These are phyloP conservation scores for Drosophila falleni DNA, from an alignment of 2,888 invertebrate genomes.

Conservation along the genomic window DNA sequence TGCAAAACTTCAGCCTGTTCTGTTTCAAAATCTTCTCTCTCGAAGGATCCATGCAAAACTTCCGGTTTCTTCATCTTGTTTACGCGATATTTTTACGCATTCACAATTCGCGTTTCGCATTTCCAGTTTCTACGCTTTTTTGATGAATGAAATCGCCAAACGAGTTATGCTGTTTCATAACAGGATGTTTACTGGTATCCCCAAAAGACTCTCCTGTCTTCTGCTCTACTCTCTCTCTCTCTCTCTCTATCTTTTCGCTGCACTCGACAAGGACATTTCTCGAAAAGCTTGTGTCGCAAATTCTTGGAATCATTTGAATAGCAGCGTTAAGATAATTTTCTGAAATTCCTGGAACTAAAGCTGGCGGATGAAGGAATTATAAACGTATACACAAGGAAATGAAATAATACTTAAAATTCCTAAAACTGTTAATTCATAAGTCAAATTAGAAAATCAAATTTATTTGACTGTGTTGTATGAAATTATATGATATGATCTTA, in stretches of 20 bases:
- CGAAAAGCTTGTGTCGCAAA: conserved; percentile 27
- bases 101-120: conserved; percentile 28
- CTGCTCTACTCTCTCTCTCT: conserved; percentile 12
- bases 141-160: conserved; percentile 56
- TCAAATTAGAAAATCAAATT: not conserved
- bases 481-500: not conserved
- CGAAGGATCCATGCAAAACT: conserved; percentile 40
- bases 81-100: conserved; percentile 75
- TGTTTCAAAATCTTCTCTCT: conserved; percentile 21
- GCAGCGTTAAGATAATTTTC: conserved; percentile 20
- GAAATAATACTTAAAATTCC: not conserved
- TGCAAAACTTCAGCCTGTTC: conserved; percentile 27
- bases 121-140: conserved; percentile 8
- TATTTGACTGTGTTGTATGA: not conserved
- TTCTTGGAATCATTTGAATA: conserved; percentile 66
- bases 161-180: conserved; percentile 62
- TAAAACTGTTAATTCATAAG: not conserved
- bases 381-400: not conserved
- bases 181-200: conserved; percentile 65
- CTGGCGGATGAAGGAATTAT: conserved; percentile 29
- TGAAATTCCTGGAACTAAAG: conserved; percentile 60
- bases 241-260: conserved; percentile 5
- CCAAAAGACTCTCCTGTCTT: conserved; percentile 15
- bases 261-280: conserved; percentile 50
- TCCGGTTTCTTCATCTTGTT: conserved; percentile 61